These are phyloP conservation scores for Sitodiplosis mosellana DNA, from an alignment of 1,140 invertebrate species.

Conservation along the genomic window DNA sequence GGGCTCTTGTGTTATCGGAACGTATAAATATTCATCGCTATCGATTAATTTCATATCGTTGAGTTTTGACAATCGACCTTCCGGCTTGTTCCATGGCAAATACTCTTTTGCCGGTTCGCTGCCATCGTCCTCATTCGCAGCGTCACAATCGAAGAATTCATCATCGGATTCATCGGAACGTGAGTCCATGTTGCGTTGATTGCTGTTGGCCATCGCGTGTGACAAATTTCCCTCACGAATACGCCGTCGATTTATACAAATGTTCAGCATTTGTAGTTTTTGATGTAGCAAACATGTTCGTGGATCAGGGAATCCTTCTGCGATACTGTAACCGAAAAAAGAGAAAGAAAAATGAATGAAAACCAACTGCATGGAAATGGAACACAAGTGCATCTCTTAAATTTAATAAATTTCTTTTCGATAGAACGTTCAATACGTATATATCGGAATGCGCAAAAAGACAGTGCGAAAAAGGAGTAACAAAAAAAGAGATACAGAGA, in stretches of 20 bases:
- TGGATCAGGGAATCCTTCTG: constrained; percentile 59
- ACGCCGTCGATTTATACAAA: constrained; percentile 69
- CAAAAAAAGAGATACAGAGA: no score
- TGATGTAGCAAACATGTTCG: constrained; percentile 84
- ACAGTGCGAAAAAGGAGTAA: no score
- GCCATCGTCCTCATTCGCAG: constrained; percentile 33
- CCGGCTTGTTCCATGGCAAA: constrained; percentile 45
- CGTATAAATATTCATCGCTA: constrained; percentile 53
- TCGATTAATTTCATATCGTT: constrained; percentile 44
- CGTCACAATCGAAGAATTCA: constrained; percentile 67
- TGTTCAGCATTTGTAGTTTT: constrained; percentile 92
- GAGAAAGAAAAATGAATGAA: constrained; percentile 10
- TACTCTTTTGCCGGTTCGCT: constrained; percentile 27
- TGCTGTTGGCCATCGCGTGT: background rate
- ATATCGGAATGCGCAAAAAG: no score
- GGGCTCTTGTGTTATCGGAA: constrained; percentile 85
- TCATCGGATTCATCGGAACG: constrained; percentile 41
- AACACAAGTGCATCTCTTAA: no score
- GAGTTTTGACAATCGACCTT: constrained; percentile 50
- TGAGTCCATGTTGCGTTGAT: constrained; percentile 1
- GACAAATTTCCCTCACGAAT: constrained; percentile 29
- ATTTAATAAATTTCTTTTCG: no score
- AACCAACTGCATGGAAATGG: no score
- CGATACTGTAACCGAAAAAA: constrained; percentile 45
- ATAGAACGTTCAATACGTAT: no score